Evolutionary conservation across 2,888 invertebrate species (phyloP), one percentile per base, ranked within the genome.

Genomic region (Dromius quadrimaculatus): DNA sequence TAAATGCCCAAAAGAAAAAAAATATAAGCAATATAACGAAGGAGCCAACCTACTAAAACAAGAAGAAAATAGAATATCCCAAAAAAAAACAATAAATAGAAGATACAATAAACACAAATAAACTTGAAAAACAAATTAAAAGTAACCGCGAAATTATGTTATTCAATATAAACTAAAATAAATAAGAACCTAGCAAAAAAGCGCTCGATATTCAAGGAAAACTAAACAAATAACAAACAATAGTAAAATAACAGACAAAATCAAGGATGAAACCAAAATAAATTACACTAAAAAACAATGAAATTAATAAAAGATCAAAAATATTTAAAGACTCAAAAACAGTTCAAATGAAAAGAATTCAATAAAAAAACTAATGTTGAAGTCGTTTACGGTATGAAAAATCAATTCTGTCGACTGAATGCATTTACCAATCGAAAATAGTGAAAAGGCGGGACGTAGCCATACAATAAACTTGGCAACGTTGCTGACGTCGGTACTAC

Each of bases 371-470:
- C 81, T 83, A 71, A 34, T 76, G n/a, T 34, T 77, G 81, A n/a
- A 79, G 86, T 4, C 79, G 81, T 66, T 74, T 75, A 0, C 78
- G 85, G 34, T 73, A 87, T 0, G 78, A 79, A 57, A 77, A 82
- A n/a, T n/a, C n/a, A 28, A 78, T 86, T 9, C 73, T 86, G 17
- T 78, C 79, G 1, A 83, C 85, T n/a, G n/a, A 0, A 79, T 88
- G 0, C 81, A 82, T 50, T 78, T 77, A n/a, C 88, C 88, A 75
- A 81, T 87, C 1, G 83, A 86, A 50, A 84, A 84, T 72, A 87
- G 87, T 87, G n/a, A 72, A 83, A n/a, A 87, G 88, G 74, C 79
- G 87, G 34, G 86, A 87, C 79, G 81, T 83, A 74, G 85, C 87
- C 74, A 75, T 87, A 2, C 81, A 82, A n/a, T 82, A 85, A 34